Conservation (phyloP, 2,797 vertebrate species). For the Menidia menidia region DNA sequence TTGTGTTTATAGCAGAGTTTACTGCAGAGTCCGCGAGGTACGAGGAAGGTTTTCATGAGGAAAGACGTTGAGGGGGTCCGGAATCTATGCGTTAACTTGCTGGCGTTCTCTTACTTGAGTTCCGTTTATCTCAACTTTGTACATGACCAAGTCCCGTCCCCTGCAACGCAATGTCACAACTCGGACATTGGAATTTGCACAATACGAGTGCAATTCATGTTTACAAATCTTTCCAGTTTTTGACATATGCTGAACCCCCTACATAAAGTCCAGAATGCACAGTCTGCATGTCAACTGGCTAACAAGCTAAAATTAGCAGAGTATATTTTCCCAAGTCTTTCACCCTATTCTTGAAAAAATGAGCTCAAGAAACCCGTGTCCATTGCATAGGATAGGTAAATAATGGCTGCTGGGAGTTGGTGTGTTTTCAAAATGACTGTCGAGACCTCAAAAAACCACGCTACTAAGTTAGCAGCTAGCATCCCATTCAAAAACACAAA, state of each 20-base stretch:
- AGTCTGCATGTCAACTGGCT: conserved; percentile 51
- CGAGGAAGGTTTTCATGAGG: not conserved
- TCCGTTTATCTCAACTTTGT: not conserved
- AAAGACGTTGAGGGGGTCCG: not conserved
- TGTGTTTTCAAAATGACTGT: not conserved
- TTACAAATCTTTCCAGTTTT: not conserved
- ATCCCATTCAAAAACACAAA: conserved; percentile 62
- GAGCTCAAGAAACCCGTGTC: not conserved
- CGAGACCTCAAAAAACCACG: not conserved
- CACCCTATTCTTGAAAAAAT: accelerated
- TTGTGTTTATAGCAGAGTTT: conserved; percentile 60
- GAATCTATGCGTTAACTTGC: not conserved
- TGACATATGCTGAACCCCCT: not conserved
- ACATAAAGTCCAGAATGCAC: conserved; percentile 27
- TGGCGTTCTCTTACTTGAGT: not conserved
- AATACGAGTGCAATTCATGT: too few species aligned
- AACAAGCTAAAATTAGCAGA: conserved; percentile 48
- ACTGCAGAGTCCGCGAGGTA: conserved; percentile 18
- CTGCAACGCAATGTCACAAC: too few species aligned
- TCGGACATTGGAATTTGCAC: too few species aligned
- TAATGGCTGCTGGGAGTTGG: accelerated
- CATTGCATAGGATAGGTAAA: accelerated
- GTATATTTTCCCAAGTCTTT: not conserved
- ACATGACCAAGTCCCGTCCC: too few species aligned
- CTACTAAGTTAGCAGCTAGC: conserved; percentile 33